Evolutionary conservation across 2,797 vertebrate species (phyloP).

Genomic region (Astyanax mexicanus): DNA sequence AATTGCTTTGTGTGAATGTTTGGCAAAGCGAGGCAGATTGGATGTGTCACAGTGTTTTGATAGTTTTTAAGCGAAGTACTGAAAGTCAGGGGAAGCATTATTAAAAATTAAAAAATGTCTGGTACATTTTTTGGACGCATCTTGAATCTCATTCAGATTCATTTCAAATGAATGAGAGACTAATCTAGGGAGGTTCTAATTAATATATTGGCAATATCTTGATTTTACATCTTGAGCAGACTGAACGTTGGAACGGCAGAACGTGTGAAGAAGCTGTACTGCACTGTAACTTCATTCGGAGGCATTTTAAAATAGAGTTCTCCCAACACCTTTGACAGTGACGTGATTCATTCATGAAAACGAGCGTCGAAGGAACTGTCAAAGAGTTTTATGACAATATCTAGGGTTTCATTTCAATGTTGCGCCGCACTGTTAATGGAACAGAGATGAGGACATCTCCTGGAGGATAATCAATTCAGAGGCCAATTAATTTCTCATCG

Average conservation of each 20-base stretch:
- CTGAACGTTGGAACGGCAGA: neutral
- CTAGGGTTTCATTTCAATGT: slow-evolving; percentile 19
- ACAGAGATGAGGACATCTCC: slow-evolving; percentile 36
- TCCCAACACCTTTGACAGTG: neutral
- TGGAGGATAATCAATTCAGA: slow-evolving; percentile 44
- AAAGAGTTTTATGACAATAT: slow-evolving; percentile 20
- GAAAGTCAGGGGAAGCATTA: no score
- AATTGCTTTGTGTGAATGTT: no score
- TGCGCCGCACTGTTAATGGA: slow-evolving; percentile 36
- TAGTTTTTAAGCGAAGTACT: no score
- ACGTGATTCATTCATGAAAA: slow-evolving; percentile 1
- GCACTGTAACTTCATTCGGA: neutral
- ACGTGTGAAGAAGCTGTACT: neutral
- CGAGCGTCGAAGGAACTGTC: neutral
- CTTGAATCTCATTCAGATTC: no score
- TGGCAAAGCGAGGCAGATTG: no score
- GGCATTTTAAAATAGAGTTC: neutral
- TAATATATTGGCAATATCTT: no score
- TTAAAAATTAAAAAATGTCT: no score
- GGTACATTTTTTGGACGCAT: no score
- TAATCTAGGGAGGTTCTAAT: no score
- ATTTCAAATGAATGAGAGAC: neutral
- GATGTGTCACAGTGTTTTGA: no score
- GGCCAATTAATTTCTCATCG: slow-evolving; percentile 50
- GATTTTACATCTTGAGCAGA: neutral